Evolutionary conservation across 2,797 vertebrate species (phyloP).

Genomic region (Coranthus polyacanthus): DNA sequence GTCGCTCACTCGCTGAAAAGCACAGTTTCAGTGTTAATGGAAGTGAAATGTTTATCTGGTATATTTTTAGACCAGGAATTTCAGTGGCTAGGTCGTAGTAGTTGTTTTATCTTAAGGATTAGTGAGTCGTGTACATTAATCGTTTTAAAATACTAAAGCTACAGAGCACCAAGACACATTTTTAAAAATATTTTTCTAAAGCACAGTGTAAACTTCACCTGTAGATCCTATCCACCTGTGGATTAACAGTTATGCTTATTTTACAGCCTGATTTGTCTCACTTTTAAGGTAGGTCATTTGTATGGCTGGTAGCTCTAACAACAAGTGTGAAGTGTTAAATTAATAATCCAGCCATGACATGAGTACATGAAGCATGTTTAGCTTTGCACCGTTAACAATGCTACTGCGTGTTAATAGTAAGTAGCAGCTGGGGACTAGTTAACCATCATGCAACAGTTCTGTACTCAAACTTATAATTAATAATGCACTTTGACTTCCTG

Average conservation of each 20-base stretch:
- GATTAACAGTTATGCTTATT: not conserved
- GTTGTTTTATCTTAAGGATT: no score
- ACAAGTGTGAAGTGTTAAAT: not conserved
- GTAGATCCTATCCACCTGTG: not conserved
- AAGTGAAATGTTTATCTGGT: no score
- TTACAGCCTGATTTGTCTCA: slow-evolving; percentile 1
- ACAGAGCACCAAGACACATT: not conserved
- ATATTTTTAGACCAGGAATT: no score
- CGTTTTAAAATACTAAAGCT: no score
- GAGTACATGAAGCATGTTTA: slow-evolving; percentile 1
- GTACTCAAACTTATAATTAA: not conserved
- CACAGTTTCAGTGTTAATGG: not conserved
- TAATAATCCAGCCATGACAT: not conserved
- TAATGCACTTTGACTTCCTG: not conserved
- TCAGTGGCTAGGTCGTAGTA: no score
- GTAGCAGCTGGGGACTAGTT: not conserved
- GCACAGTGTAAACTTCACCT: not conserved
- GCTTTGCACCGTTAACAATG: slow-evolving; percentile 2
- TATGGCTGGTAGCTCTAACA: not conserved
- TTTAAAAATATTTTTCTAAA: not conserved
- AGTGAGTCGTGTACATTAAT: no score
- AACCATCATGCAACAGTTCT: not conserved
- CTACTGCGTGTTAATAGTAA: not conserved
- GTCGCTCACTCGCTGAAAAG: slow-evolving; percentile 45
- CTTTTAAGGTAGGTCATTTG: not conserved